These are phyloP conservation scores for Papilio machaon DNA, from an alignment of 1,140 invertebrate genomes.

Conservation along the genomic window DNA sequence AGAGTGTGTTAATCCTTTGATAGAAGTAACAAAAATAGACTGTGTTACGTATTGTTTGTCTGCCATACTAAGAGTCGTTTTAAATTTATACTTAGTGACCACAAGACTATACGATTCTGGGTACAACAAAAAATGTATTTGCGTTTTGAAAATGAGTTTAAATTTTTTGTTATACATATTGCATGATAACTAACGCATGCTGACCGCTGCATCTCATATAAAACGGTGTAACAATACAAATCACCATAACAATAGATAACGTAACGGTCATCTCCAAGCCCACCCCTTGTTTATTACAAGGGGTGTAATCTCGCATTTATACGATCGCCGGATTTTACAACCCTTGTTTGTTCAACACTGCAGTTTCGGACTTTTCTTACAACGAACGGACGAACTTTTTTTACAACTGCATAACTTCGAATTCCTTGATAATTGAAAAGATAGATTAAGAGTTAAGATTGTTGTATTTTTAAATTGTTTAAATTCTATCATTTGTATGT, in stretches of 20 bases:
- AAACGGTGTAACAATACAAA: conserved; percentile 6
- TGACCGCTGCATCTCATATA: conserved; percentile 4
- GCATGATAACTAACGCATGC: not conserved
- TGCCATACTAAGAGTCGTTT: not conserved
- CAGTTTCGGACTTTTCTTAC: not conserved
- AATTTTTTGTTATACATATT: not conserved
- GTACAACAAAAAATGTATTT: not conserved
- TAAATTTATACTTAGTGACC: not conserved
- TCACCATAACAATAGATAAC: conserved; percentile 24
- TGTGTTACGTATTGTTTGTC: not conserved
- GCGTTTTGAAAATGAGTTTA: not conserved
- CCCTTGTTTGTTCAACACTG: not conserved
- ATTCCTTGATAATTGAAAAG: not conserved
- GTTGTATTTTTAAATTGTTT: too few relatives aligned
- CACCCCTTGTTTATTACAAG: conserved; percentile 27
- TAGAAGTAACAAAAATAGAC: too few relatives aligned
- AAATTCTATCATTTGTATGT: too few relatives aligned
- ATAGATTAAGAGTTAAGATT: too few relatives aligned
- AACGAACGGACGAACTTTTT: not conserved
- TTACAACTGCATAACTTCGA: not conserved
- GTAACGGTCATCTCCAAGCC: conserved; percentile 10
- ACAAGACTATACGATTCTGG: not conserved
- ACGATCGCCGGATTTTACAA: not conserved
- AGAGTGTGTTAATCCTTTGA: too few relatives aligned
- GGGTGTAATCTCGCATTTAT: conserved; percentile 21